Conservation (phyloP, 2,797 vertebrate genomes). For the Periparus ater region DNA sequence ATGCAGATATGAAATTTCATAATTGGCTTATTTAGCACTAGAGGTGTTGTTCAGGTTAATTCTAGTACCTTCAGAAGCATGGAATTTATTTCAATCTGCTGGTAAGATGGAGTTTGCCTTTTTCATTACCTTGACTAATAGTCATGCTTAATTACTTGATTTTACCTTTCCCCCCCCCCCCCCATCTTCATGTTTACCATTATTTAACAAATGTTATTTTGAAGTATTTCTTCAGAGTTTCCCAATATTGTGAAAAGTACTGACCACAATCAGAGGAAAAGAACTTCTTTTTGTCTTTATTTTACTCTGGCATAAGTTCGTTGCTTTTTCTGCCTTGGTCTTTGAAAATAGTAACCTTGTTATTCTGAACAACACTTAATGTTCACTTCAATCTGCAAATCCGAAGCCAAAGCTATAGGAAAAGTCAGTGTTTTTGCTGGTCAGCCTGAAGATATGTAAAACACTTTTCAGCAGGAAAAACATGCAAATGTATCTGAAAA, state of each 20-base stretch:
- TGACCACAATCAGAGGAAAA: neutral
- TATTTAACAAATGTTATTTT: neutral
- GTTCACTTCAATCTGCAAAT: neutral
- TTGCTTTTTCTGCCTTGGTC: neutral
- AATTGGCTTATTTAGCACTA: neutral
- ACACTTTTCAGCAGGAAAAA: neutral
- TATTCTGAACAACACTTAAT: neutral
- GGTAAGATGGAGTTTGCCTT: neutral
- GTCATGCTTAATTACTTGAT: neutral
- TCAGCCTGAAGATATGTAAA: neutral
- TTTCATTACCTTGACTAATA: neutral
- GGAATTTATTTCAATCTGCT: neutral
- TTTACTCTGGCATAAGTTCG: neutral
- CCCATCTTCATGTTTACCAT: neutral
- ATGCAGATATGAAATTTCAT: neutral
- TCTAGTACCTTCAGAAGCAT: neutral
- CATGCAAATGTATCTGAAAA: slow-evolving; percentile 11
- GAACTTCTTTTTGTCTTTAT: neutral
- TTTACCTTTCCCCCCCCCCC: neutral
- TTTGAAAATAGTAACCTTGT: neutral
- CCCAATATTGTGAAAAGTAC: neutral
- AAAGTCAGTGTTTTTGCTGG: neutral
- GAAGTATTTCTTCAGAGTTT: neutral
- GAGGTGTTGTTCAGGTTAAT: neutral
- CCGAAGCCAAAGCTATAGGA: neutral